Percentiles rank a stretch among this genome's conserved stretches.
Conservation (phyloP, 2,888 invertebrate genomes). For the Scelioninae gen. 1 region DNA sequence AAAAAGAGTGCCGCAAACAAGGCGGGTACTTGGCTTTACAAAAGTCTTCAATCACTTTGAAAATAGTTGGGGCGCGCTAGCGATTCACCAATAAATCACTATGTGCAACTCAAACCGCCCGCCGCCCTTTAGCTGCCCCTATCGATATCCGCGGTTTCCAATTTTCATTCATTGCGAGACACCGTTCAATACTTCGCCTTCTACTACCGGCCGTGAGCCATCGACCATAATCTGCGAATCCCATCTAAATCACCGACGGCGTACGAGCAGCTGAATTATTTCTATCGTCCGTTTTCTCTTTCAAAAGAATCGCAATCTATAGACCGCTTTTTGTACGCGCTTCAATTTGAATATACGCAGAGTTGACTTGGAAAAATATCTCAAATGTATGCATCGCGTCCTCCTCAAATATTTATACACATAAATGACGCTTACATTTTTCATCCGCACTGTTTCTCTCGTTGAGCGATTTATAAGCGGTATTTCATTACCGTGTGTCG, state of each 20-base stretch:
- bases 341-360: constrained; percentile 56
- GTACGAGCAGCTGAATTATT: constrained; percentile 77
- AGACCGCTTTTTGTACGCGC: constrained; percentile 51
- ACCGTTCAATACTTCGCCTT: constrained; percentile 76
- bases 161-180: constrained; percentile 77
- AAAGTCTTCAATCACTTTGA: constrained; percentile 76
- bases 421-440: constrained; percentile 53
- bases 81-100: constrained; percentile 77
- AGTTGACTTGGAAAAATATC: constrained; percentile 63
- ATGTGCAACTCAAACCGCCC: constrained; percentile 51
- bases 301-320: constrained; percentile 62
- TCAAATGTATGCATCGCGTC: constrained; percentile 36
- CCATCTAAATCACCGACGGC: constrained; percentile 70
- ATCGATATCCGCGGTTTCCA: constrained; percentile 76
- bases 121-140: constrained; percentile 66
- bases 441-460: constrained; percentile 44
- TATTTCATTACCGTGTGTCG: constrained; percentile 61
- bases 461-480: constrained; percentile 64
- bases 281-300: constrained; percentile 70
- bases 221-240: constrained; percentile 78
- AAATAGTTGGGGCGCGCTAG: constrained; percentile 73
- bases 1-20: constrained; percentile 52
- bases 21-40: constrained; percentile 59
- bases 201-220: constrained; percentile 73
- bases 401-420: constrained; percentile 61